Percentiles rank a stretch among this genome's conserved stretches.
Evolutionary conservation across 2,888 invertebrate genomes (phyloP).

Genomic region (Drosophila longiperda): DNA sequence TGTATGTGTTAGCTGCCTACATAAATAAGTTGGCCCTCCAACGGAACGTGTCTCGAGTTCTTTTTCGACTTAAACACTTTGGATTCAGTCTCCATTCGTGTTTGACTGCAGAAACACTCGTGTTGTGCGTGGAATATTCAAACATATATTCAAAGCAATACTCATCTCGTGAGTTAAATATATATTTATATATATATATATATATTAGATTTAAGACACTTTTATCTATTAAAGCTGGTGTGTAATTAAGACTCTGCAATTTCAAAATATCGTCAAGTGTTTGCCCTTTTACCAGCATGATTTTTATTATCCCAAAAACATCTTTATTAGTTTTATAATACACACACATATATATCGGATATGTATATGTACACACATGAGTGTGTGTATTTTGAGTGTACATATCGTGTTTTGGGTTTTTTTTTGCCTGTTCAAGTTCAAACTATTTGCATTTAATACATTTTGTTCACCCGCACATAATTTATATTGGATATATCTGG

Average conservation of each 20-base stretch:
- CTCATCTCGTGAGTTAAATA: constrained; percentile 36
- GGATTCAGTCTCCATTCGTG: constrained; percentile 47
- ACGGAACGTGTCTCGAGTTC: constrained; percentile 45
- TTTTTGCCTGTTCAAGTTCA: constrained; percentile 6
- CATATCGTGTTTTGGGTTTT: background rate
- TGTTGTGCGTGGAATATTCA: constrained; percentile 32
- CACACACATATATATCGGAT: background rate
- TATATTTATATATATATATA: constrained; percentile 5
- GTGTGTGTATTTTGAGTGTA: background rate
- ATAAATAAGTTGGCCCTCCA: constrained; percentile 26
- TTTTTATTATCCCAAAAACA: constrained; percentile 27
- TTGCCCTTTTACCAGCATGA: constrained; percentile 14
- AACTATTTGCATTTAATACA: constrained; percentile 24
- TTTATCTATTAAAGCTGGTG: constrained; percentile 12
- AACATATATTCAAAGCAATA: background rate
- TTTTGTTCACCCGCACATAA: constrained; percentile 13
- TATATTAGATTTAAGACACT: constrained; percentile 40
- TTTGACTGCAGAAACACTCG: constrained; percentile 28
- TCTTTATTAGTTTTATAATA: constrained; percentile 8
- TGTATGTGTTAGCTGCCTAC: background rate
- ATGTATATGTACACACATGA: background rate
- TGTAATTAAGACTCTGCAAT: constrained; percentile 47
- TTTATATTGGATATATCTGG: background rate
- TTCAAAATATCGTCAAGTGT: background rate
- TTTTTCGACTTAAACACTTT: constrained; percentile 9